Evolutionary conservation across 2,113 vertebrate species (phyloP), one percentile per base, ranked within the genome.

Genomic region (Ellobius talpinus): DNA sequence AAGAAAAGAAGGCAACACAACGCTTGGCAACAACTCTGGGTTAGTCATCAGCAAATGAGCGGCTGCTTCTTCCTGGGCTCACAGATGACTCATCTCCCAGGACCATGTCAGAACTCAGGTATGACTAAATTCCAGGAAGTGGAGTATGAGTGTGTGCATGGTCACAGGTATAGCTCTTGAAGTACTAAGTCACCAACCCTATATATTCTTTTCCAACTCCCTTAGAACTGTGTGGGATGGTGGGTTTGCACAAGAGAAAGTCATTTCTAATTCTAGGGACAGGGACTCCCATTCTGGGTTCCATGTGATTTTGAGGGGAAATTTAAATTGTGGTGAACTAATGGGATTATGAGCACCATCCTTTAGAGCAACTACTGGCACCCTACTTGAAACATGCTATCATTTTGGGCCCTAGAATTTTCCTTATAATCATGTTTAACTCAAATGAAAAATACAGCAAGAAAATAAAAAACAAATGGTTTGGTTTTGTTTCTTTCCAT

Each of bases 361-460:
- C 87, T 16, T 70, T 95, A 85, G 0, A 63, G 19, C 33, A 92
- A 87, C 16, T 68, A 42, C 4, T 66, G 26, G 23, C 61, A 89
- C 13, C 33, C 85, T 92, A 63, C 1, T 93, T 39, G 85, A 85
- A 90, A 21, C 24, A 29, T 39, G 66, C 24, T 93, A 89, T 84
- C 70, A 81, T 58, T 82, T 82, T 87, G 12, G 3, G 6, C 1
- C 14, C 14, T 77, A 87, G 9, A 31, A 47, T 89, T 78, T 93
- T 79, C 39, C 39, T 91, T 76, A 66, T 16, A 47, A 90, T 90
- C 3, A 79, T 84, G 89, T 94, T 84, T 50, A 93, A 39, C 66
- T 78, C 47, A 93, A 91, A 73, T 55, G 39, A 13, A 90, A 93
- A 89, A 39, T 24, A 68, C 2, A 17, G 7, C 42, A 88, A 17